Conservation (phyloP, 2,797 vertebrate species). For the Champsocephalus esox region DNA sequence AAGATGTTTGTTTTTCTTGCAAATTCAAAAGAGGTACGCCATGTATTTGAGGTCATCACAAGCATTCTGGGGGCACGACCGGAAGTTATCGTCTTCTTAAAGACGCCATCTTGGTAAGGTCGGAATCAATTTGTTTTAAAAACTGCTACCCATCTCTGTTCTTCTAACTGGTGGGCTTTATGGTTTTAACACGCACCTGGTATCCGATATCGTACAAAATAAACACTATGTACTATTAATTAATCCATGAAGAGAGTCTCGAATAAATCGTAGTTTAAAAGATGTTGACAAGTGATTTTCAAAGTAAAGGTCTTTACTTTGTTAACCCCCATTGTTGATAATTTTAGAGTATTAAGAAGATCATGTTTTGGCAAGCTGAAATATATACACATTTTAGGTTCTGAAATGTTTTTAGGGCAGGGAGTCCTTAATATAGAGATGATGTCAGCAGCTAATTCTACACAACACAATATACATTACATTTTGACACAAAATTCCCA, state of each 20-base stretch:
- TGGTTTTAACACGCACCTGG: background rate
- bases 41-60: slow-evolving; percentile 60
- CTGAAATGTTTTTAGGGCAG: no score
- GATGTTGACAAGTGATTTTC: background rate
- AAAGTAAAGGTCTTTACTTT: background rate
- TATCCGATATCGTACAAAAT: background rate
- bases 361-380: background rate
- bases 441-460: no score
- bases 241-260: background rate
- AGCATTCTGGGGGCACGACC: slow-evolving; percentile 53
- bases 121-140: background rate
- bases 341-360: background rate
- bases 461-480: no score
- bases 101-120: slow-evolving; percentile 73
- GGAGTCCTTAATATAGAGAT: no score
- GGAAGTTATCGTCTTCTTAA: slow-evolving; percentile 50
- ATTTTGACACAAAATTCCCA: no score
- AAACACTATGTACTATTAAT: background rate
- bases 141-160: no score
- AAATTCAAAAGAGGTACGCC: slow-evolving; percentile 40
- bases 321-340: background rate
- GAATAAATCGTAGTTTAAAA: accelerated
- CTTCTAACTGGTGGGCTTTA: background rate
- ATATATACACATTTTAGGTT: background rate
- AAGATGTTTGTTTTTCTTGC: slow-evolving; percentile 17